A percentile compares a stretch with the other conserved stretches of the same genome.
Conservation (phyloP, 2,888 invertebrate species). For the Xestobium rufovillosum region DNA sequence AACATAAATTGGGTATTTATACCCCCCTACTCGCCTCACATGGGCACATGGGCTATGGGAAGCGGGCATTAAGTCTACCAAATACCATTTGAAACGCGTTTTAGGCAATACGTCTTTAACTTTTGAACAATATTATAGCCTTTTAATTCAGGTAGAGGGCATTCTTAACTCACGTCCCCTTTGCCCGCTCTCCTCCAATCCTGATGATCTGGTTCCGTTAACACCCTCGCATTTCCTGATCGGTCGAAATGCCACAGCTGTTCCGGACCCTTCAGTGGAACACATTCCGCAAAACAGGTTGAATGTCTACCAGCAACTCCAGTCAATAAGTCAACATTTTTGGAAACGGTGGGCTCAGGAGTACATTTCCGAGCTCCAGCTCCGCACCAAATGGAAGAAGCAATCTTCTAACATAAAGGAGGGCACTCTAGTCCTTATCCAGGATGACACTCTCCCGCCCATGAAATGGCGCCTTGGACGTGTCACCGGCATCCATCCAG, state of each 20-base stretch:
- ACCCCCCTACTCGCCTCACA: no score
- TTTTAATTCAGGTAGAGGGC: constrained; percentile 15
- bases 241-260: constrained; percentile 8
- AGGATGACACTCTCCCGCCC: constrained; percentile 18
- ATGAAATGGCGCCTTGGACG: constrained; percentile 3
- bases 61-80: constrained; percentile 21
- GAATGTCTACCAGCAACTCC: constrained; percentile 22
- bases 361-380: constrained; percentile 23
- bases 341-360: constrained; percentile 23
- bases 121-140: constrained; percentile 15
- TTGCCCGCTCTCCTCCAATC: constrained; percentile 11
- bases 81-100: constrained; percentile 22
- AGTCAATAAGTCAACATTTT: constrained; percentile 18
- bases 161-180: constrained; percentile 17
- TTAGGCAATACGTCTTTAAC: constrained; percentile 13
- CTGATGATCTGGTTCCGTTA: constrained; percentile 13
- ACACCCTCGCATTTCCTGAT: constrained; percentile 18
- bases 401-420: not conserved
- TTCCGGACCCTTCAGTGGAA: constrained; percentile 19
- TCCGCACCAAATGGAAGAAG: constrained; percentile 21
- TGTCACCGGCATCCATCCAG: constrained; percentile 3
- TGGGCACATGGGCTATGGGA: no score
- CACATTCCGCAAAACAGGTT: no score
- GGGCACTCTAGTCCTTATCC: constrained; percentile 14
- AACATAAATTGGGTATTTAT: no score